Base-by-base conservation (phyloP, 2,113 vertebrate genomes). In the Axis porcinus region DNA sequence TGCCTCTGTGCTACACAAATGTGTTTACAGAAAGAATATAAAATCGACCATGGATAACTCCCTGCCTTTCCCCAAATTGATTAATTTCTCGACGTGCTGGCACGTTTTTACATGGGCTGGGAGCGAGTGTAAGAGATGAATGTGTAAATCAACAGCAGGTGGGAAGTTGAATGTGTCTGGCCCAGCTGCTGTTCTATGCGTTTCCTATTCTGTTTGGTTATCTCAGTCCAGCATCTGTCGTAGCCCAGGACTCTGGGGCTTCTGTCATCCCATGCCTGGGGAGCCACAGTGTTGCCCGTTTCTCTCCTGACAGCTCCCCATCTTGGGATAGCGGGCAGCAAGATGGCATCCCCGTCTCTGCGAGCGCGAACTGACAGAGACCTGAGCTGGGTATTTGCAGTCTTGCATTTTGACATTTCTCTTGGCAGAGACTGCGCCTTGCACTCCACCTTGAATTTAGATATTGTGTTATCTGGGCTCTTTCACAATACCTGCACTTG, bases 1-100 rank as follows among this genome's bases (percentile, higher is more conserved):
- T 96, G 97, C 97, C 91, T 95, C 94, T 52, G 62, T 74, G 95
- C 96, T 13, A 74, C 94, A 7, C 97, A 97, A 95, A 95, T 93
- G 97, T 97, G 97, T 97, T 98, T 95, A 98, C 97, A 84, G 94
- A 95, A 89, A 97, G 97, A 97, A 94, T 97, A 89, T 97, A 98
- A 97, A 98, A 97, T 92, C 43, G 47, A 92, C 95, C 93, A 8
- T 57, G 91, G 97, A 84, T 87, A 87, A 81, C 95, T 81, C 93
- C 86, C 86, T 96, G 82, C 87, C 96, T 95, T 89, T 97, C 94
- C 95, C 95, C 78, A 93, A 40, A 93, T 28, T 98, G 98, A 98
- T 98, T 98, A 97, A 97, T 97, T 98, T 98, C 95, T 97, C 84
- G 13, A 95, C 33, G 60, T 91, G 95, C 94, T 97, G 97, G 97